Evolutionary conservation across 2,797 vertebrate genomes (phyloP), one percentile per base, ranked within the genome.

Genomic region (Sebastes iracundus): DNA sequence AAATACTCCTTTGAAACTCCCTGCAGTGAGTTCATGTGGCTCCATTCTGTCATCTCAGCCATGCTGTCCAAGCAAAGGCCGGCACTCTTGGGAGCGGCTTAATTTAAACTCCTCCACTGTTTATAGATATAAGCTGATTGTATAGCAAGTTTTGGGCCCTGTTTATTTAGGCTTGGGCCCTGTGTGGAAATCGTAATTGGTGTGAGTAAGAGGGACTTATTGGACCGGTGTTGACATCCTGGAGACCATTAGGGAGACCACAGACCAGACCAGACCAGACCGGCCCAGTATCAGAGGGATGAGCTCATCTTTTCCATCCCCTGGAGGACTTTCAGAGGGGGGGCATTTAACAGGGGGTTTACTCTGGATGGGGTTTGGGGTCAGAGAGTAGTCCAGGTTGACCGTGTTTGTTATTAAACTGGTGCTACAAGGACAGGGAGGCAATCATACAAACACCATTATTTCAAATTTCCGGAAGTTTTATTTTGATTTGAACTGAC

Each of bases 91-190:
- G 87, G 90, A 92, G 63, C 9, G 72, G 76, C 75, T 85, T 85
- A 65, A 91, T 93, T 94, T 92, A 90, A 90, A 84, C 88, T 28
- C 71, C 32, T 59, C 77, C 64, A n/a, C 83, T 92, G 90, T 94
- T 94, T 94, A 90, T 91, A 94, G 87, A 93, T 92, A 72, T 77
- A 87, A 83, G 80, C 75, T 91, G 91, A 93, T 94, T 90, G 87
- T 90, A 90, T 86, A 92, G 90, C 80, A 38, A 84, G 85, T 92
- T 46, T 75, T 89, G 77, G 72, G 52, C 66, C 84, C 32, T 93
- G 92, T 94, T 94, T 95, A 89, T 94, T 93, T 94, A 87, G 90
- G 82, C 85, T 83, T 68, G 59, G 53, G 70, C 77, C 72, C 84
- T 78, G 77, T 84, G 89, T 92, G 88, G 87, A 94, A 85, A 79